These are phyloP conservation scores for Trichosurus vulpecula DNA, from an alignment of 2,797 vertebrate species.

Conservation along the genomic window DNA sequence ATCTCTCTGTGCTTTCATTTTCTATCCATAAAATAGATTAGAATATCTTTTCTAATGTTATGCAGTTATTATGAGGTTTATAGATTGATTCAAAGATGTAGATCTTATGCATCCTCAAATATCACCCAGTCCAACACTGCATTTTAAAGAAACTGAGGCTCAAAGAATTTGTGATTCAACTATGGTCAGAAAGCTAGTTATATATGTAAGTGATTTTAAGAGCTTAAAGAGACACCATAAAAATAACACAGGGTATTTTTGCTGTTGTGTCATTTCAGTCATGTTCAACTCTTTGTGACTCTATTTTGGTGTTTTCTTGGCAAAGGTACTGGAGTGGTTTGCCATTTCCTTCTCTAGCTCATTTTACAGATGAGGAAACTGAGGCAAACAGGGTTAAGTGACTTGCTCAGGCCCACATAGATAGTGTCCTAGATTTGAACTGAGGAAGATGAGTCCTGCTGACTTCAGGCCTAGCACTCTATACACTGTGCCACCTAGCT, in stretches of 20 bases:
- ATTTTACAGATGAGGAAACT: background rate
- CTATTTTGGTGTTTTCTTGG: background rate
- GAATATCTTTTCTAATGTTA: background rate
- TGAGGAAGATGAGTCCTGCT: background rate
- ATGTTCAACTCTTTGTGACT: background rate
- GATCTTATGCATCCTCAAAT: background rate
- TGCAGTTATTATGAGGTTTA: background rate
- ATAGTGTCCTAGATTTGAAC: background rate
- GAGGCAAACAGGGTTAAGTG: background rate
- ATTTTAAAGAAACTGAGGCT: background rate
- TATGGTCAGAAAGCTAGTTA: background rate
- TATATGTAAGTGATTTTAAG: background rate
- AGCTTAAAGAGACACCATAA: background rate
- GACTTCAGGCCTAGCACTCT: background rate
- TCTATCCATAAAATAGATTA: slow-evolving; percentile 20
- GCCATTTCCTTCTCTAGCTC: background rate
- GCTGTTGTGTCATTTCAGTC: background rate
- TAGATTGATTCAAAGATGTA: background rate
- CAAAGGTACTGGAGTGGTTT: background rate
- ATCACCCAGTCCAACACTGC: background rate
- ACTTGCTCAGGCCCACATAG: background rate
- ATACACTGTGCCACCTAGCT: background rate
- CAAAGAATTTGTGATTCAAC: background rate
- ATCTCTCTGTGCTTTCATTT: background rate
- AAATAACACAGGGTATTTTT: background rate